Conservation (phyloP, 1,140 invertebrate genomes). For the Bombus turneri region DNA sequence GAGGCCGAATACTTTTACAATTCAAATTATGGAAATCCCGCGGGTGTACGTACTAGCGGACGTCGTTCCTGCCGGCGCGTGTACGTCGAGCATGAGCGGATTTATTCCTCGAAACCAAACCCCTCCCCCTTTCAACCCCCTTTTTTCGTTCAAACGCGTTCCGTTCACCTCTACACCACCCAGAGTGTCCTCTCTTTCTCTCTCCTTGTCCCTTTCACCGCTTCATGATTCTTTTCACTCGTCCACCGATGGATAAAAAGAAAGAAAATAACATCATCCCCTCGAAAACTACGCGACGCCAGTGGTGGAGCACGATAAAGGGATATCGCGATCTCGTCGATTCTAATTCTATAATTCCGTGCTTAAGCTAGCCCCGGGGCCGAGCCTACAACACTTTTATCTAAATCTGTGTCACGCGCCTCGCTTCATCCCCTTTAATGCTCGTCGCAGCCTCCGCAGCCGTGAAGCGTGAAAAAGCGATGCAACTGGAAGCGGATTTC, state of each 20-base stretch:
- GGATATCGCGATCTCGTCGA: constrained; percentile 72
- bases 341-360: constrained; percentile 76
- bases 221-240: constrained; percentile 29
- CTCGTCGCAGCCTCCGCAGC: constrained; percentile 48
- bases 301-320: constrained; percentile 71
- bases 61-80: constrained; percentile 43
- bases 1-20: constrained; percentile 78
- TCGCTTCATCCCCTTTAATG: constrained; percentile 74
- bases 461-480: constrained; percentile 26
- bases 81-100: constrained; percentile 57
- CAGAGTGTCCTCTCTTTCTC: background rate
- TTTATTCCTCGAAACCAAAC: constrained; percentile 60
- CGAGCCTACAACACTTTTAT: constrained; percentile 68
- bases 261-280: background rate
- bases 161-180: background rate
- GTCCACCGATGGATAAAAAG: background rate
- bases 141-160: constrained; percentile 28
- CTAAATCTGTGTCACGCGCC: constrained; percentile 75
- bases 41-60: constrained; percentile 62
- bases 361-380: constrained; percentile 62
- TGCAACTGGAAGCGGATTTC: background rate
- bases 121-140: background rate
- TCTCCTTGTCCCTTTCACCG: background rate
- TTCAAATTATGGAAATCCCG: constrained; percentile 78
- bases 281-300: constrained; percentile 19